Base-by-base conservation (phyloP, 2,888 invertebrate genomes). In the Ophion obscuratus region DNA sequence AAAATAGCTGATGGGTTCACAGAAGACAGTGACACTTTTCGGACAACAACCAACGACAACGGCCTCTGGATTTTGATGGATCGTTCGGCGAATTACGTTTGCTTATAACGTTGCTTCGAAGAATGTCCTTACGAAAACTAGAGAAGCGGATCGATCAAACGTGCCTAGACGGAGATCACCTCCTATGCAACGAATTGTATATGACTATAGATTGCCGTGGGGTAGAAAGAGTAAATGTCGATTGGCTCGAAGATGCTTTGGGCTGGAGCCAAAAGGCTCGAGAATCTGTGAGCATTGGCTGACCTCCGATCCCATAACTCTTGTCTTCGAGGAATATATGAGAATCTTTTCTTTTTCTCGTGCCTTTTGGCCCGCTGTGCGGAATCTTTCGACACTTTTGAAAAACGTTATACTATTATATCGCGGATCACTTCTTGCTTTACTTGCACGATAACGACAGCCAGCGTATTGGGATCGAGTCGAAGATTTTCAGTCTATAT, bases 241-340 rank as follows among this genome's bases (percentile, higher is more conserved):
- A 88, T 88, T 87, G 88, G 86, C 87, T 82, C 83, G 83, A 68
- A 84, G 86, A 83, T 87, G 84, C 85, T 67, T 88, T 91, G 91
- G 91, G 87, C 82, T 78, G n/a, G 27, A 64, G 91, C 91, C 91
- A 91, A 85, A 81, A 79, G 82, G 83, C 88, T 85, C 86, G 79
- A 74, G 85, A 84, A 86, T 77, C 81, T 74, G 82, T 87, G 85
- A 90, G 89, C 89, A 88, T 89, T 88, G 89, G 89, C 88, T 90
- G 90, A 90, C 90, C 90, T 88, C 88, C 85, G 88, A 83, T 84
- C 81, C 84, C 78, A 81, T 87, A 85, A 83, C 74, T 87, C 83
- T 77, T 77, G 66, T 81, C 80, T 64, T 73, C 57, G 59, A 67
- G 20, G 62, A 80, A 68, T 74, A 83, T 75, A 77, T 66, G 80